Evolutionary conservation across 2,113 vertebrate species (phyloP).

Genomic region (Sardina pilchardus): DNA sequence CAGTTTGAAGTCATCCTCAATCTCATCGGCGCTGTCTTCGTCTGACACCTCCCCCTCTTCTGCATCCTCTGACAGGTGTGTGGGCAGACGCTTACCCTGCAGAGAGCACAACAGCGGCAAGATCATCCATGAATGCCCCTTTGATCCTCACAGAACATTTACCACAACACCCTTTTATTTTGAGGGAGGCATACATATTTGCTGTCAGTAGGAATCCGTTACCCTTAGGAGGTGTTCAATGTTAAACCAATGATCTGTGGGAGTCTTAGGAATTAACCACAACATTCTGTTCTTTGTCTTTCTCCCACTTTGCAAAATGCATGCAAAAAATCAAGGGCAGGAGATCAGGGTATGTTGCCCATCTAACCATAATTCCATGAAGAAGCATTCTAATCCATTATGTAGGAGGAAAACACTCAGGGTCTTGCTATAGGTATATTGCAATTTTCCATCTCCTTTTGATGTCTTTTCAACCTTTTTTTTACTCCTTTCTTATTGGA

Average conservation of each 20-base stretch:
- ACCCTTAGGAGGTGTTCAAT: neutral
- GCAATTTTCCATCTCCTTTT: constrained; percentile 44
- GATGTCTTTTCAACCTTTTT: constrained; percentile 18
- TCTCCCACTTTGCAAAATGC: neutral
- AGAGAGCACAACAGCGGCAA: constrained; percentile 30
- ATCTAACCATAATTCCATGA: neutral
- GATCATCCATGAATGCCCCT: neutral
- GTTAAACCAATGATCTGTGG: neutral
- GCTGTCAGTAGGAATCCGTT: neutral
- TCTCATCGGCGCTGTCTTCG: constrained; percentile 96
- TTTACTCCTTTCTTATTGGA: neutral
- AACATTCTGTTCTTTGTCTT: neutral
- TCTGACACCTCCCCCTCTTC: constrained; percentile 98
- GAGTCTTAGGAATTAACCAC: neutral
- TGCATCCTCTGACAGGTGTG: constrained; percentile 85
- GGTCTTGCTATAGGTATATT: neutral
- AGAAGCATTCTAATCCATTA: neutral
- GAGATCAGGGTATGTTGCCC: neutral
- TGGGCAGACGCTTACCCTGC: constrained; percentile 92
- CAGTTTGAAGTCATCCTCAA: constrained; percentile 95
- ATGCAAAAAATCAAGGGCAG: neutral
- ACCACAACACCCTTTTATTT: neutral
- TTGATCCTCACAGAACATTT: neutral
- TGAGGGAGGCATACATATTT: neutral
- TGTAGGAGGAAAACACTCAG: neutral